Evolutionary conservation across 2,888 invertebrate species (phyloP), one percentile per base, ranked within the genome.

Genomic region (Homarus gammarus): DNA sequence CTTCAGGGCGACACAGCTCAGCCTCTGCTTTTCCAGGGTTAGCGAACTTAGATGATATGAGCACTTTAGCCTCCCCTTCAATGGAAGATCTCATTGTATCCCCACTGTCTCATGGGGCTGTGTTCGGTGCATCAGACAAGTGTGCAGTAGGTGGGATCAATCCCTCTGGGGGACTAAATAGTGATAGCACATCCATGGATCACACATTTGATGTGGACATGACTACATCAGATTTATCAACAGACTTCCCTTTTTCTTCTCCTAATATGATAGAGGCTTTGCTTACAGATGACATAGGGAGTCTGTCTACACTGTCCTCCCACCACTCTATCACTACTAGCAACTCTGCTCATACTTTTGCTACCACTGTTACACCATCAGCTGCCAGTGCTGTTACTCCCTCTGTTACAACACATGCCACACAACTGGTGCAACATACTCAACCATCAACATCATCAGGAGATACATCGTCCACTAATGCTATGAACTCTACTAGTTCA

Each of bases 211-310:
- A 88, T 38, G 73, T 88, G 31, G 87, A 87, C 36, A 88, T 88
- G 77, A 44, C 88, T 64, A 75, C 88, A 38, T 75, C 88, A 68
- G 89, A 89, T 79, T 70, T 89, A 70, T 81, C 89, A 8, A 56
- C 89, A 5, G 89, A 89, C 27, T 89, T 89, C 27, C 79, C 89
- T 27, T 85, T 89, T 38, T 89, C 89, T 18, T 85, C 89, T 3
- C 84, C 89, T 12, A 85, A 84, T 36, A 89, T 89, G 84, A 89
- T 89, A 36, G 89, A 89, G 40, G 84, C 89, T 56, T 44, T 89
- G 8, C 81, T 89, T 5, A 85, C 89, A n/a, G 87, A 87, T 81
- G 81, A 87, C 68, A 73, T 81, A 40, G 84, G 85, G 61, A 64
- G 79, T 31, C 61, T 89, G 70, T 70, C 83, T 27, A 72, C 78